These are phyloP conservation scores for Actinia equina DNA, from an alignment of 64 coral and sea anemone species.

Conservation along the genomic window DNA sequence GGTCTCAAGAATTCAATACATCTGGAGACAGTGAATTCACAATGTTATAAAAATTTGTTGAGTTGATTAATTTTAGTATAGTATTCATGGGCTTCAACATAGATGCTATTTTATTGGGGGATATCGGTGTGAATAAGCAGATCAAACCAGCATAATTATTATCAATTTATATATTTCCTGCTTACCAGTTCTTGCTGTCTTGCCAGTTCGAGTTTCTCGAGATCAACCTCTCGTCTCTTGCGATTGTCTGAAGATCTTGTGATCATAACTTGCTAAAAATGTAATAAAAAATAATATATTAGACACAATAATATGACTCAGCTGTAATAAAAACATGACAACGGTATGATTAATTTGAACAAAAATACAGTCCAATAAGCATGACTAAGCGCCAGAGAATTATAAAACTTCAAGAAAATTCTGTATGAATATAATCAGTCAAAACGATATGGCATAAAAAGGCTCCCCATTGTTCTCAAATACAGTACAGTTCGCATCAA, in stretches of 20 bases:
- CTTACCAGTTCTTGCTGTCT: conserved; percentile 75
- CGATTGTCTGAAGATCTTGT: conserved; percentile 30
- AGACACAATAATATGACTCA: not conserved
- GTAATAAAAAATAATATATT: not conserved
- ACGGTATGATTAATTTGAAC: not conserved
- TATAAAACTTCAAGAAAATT: not conserved
- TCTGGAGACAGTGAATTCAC: not conserved
- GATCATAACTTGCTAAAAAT: not conserved
- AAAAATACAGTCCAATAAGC: not conserved
- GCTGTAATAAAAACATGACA: not conserved
- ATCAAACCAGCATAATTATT: not conserved
- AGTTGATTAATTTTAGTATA: too few relatives aligned
- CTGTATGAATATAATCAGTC: not conserved
- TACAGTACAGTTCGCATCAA: too few relatives aligned
- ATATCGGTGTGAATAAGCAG: too few relatives aligned
- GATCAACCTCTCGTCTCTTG: conserved; percentile 65
- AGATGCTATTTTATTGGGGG: too few relatives aligned
- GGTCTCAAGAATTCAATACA: not conserved
- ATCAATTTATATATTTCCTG: not conserved
- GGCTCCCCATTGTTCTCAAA: not conserved
- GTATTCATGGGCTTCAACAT: too few relatives aligned
- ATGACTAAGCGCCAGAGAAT: not conserved
- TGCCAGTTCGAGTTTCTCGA: conserved; percentile 61
- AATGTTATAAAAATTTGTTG: not conserved
- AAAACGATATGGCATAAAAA: not conserved